Evolutionary conservation across 2,888 invertebrate species (phyloP).

Genomic region (Zygogramma bicolorata): DNA sequence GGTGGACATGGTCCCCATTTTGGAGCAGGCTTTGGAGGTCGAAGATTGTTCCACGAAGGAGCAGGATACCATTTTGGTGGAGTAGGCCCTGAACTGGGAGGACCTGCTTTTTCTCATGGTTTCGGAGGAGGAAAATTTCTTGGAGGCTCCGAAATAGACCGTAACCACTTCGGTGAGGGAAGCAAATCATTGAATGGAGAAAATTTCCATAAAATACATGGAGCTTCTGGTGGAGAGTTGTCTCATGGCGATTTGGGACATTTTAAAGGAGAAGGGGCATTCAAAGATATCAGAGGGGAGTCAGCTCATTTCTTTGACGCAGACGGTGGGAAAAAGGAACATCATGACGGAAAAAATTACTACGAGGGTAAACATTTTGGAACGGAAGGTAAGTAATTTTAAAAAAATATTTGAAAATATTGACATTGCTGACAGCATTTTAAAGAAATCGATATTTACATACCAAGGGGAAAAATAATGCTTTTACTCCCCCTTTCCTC

Average conservation of each 20-base stretch:
- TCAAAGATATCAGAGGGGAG: constrained; percentile 64
- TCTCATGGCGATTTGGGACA: constrained; percentile 71
- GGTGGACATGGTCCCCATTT: background rate
- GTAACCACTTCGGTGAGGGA: constrained; percentile 70
- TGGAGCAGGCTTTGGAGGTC: background rate
- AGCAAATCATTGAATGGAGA: constrained; percentile 72
- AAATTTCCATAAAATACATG: constrained; percentile 68
- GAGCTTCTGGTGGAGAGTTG: constrained; percentile 70
- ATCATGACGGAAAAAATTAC: constrained; percentile 72
- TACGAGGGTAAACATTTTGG: constrained; percentile 71
- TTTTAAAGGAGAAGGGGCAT: constrained; percentile 65
- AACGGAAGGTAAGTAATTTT: constrained; percentile 69
- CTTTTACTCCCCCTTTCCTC: too few relatives aligned
- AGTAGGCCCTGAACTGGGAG: background rate
- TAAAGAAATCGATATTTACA: too few relatives aligned
- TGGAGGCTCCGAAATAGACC: constrained; percentile 68
- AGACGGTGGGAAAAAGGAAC: constrained; percentile 71
- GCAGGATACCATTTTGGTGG: constrained; percentile 17
- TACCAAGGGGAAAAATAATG: too few relatives aligned
- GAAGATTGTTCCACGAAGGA: constrained; percentile 47
- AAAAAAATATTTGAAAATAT: background rate
- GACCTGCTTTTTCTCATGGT: background rate
- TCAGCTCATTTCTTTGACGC: constrained; percentile 71
- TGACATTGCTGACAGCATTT: background rate
- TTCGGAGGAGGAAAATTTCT: constrained; percentile 34